phyloP scores from a whole-genome alignment of 2,797 vertebrate species.

The Tinamus major region DNA sequence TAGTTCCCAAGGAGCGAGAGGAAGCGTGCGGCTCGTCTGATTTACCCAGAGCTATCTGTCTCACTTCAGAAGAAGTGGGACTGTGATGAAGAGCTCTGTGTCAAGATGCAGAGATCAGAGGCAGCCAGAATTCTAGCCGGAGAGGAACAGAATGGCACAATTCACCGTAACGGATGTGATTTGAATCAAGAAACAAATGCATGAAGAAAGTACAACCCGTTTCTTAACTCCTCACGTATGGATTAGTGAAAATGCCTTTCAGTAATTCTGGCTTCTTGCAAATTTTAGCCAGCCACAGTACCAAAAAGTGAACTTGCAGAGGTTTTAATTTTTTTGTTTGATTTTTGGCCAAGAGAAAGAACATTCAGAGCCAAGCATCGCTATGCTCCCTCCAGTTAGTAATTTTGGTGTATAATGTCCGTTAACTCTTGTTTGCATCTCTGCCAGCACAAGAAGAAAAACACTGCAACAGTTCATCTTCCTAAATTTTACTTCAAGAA shows the following conservation, averaged over 20 bases:
- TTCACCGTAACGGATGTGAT: not conserved
- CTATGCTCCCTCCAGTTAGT: not conserved
- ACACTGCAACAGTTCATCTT: not conserved
- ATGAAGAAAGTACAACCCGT: not conserved
- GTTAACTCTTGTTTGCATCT: not conserved
- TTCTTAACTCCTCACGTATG: not conserved
- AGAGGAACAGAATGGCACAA: not conserved
- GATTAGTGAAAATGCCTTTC: not conserved
- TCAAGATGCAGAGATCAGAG: constrained; percentile 5
- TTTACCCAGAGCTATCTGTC: not conserved
- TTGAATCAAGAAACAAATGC: not conserved
- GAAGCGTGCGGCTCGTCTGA: not conserved
- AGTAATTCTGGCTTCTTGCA: not conserved
- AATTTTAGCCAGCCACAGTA: constrained; percentile 16
- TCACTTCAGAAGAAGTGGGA: not conserved
- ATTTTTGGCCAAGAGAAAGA: not conserved
- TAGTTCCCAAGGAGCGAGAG: not conserved
- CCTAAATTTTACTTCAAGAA: not conserved
- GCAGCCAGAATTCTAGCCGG: not conserved
- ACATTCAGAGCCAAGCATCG: not conserved
- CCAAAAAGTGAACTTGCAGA: not conserved
- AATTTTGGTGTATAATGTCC: not conserved
- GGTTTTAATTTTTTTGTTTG: not conserved
- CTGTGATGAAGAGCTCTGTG: not conserved
- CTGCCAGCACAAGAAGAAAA: not conserved